Conservation (phyloP, 2,888 invertebrate species). For the Zelleria hepariella region DNA sequence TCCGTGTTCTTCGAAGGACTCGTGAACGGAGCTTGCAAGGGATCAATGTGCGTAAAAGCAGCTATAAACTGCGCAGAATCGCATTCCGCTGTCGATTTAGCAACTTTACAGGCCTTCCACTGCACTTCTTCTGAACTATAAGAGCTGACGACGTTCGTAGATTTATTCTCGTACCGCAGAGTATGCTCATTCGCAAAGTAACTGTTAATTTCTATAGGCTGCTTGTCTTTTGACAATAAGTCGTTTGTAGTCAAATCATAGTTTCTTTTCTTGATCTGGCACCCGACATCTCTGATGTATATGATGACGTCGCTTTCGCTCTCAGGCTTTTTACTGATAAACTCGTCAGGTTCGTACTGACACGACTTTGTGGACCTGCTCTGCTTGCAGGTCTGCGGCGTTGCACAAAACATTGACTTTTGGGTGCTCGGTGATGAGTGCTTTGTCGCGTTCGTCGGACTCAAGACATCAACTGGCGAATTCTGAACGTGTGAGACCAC, state of each 20-base stretch:
- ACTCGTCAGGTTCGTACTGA: constrained; percentile 35
- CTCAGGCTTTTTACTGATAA: constrained; percentile 20
- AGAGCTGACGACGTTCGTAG: constrained; percentile 20
- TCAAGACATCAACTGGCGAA: constrained; percentile 25
- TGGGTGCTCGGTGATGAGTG: not conserved
- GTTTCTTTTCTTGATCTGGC: constrained; percentile 44
- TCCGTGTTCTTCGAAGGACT: not conserved
- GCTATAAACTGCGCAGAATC: not conserved
- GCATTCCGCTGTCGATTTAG: not conserved
- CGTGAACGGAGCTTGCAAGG: not conserved
- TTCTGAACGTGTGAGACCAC: constrained; percentile 27
- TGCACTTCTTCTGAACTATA: not conserved
- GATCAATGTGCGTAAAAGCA: not conserved
- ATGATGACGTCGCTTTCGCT: constrained; percentile 28
- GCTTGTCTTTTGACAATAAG: not conserved
- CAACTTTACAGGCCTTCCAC: not conserved
- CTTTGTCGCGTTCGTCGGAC: not conserved
- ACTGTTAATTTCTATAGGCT: constrained; percentile 20
- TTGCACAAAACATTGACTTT: constrained; percentile 19
- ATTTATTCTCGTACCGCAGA: constrained; percentile 45
- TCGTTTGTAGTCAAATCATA: constrained; percentile 10
- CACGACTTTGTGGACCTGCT: constrained; percentile 45
- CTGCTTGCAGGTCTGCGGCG: constrained; percentile 14
- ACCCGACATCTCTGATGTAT: constrained; percentile 58
- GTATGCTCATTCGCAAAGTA: constrained; percentile 34